Percentiles rank a stretch among this genome's conserved stretches.
These are phyloP conservation scores for Zingel zingel DNA, from an alignment of 2,113 vertebrate genomes.

Conservation along the genomic window DNA sequence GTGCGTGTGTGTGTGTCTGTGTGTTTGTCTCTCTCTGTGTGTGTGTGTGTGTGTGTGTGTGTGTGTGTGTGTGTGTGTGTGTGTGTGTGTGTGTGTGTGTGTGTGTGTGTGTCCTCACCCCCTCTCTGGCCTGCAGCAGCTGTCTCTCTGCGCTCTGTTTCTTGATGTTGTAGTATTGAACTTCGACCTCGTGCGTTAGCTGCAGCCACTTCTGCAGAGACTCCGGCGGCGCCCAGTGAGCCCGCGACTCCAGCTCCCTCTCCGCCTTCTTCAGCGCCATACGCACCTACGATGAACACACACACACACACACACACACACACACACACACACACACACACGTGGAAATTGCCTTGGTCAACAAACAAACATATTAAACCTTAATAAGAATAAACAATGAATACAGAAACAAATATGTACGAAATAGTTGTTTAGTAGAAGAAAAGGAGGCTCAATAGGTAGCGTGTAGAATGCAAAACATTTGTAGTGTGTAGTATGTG, in stretches of 20 bases:
- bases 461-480: too few relatives aligned
- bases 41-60: neutral
- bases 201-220: slow-evolving; percentile 95
- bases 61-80: slow-evolving; percentile 83
- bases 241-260: slow-evolving; percentile 91
- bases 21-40: neutral
- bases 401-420: too few relatives aligned
- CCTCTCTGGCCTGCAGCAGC: slow-evolving; percentile 94
- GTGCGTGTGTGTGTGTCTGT: too few relatives aligned
- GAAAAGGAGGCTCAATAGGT: too few relatives aligned
- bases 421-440: too few relatives aligned
- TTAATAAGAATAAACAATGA: too few relatives aligned
- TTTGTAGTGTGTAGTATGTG: too few relatives aligned
- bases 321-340: slow-evolving; percentile 4
- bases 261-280: slow-evolving; percentile 92
- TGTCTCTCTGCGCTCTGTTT: slow-evolving; percentile 94
- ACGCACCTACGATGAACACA: slow-evolving; percentile 84
- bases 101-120: slow-evolving; percentile 84
- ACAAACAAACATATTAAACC: too few relatives aligned
- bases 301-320: slow-evolving; percentile 27
- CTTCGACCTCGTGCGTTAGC: slow-evolving; percentile 95
- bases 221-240: slow-evolving; percentile 87
- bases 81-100: neutral
- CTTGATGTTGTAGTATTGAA: slow-evolving; percentile 96
- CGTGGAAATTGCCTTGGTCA: too few relatives aligned